Evolutionary conservation across 2,797 vertebrate genomes (phyloP), one percentile per base, ranked within the genome.

Genomic region (Scolopax rusticola): DNA sequence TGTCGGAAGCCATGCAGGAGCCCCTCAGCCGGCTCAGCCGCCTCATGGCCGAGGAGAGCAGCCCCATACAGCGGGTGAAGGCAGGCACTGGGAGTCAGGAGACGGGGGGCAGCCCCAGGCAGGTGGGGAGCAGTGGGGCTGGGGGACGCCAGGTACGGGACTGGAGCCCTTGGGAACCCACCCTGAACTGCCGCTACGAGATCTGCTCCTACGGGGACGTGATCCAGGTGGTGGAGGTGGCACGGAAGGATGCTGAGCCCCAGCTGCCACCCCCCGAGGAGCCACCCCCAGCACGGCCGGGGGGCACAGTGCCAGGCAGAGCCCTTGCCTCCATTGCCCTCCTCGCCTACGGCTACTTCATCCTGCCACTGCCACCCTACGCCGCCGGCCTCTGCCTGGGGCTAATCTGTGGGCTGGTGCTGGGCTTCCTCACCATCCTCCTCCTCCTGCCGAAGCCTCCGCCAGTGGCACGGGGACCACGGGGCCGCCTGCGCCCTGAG

Each of bases 1-100:
- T 99, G 18, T 98, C 99, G 0, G 99, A 99, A 95, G 99, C 98
- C 6, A 95, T 99, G 96, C 99, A 99, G 6, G 99, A 99, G 91
- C 99, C 99, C 11, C 94, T 99, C 74, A 99, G 94, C 92, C 98
- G 99, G 97, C 98, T 99, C 60, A 99, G 98, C 79, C 99, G 99
- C 86, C 99, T 99, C 50, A 98, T 98, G 97, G 98, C 98, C 15
- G 99, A 99, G 53, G 99, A 99, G 63, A 98, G 96, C 24, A 87
- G 96, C 23, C 76, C 98, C 28, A 96, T 93, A 21, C 93, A 98
- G 40, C 98, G 99, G 89, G 95, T 94, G 9, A 96, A 87, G 50
- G 45, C 33, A 45, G 94, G 64, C 87, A 88, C 61, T 6, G 38
- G 59, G 91, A 97, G 92, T 76, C 96, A 64, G 89, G 97, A 96